Evolutionary conservation across 2,797 vertebrate genomes (phyloP).

Genomic region (Takifugu ocellatus): DNA sequence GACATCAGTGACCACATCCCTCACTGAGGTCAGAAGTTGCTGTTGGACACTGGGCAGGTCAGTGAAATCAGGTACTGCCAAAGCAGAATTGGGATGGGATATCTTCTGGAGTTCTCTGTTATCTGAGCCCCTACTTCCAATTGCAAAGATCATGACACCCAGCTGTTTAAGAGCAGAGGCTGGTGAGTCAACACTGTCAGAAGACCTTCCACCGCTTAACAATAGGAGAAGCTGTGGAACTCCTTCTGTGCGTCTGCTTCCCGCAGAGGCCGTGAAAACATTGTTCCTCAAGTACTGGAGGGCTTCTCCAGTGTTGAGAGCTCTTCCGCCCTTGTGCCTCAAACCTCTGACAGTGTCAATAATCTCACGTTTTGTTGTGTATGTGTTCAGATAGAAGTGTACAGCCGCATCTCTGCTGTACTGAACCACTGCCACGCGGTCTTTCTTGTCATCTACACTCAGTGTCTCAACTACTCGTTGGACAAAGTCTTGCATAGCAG

Average conservation of each 20-base stretch:
- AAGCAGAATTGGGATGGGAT: neutral
- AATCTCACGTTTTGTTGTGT: constrained; percentile 29
- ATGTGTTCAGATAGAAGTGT: constrained; percentile 47
- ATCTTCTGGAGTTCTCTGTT: neutral
- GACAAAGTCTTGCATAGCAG: constrained; percentile 1
- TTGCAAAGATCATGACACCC: neutral
- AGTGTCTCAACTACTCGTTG: constrained; percentile 1
- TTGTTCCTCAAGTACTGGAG: neutral
- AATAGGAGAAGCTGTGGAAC: neutral
- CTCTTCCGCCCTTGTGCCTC: neutral
- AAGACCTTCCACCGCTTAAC: neutral
- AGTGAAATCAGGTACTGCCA: neutral
- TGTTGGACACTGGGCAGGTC: neutral
- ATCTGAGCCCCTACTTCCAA: neutral
- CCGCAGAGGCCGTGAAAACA: neutral
- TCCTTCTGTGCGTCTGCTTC: neutral
- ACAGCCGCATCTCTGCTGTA: constrained; percentile 1
- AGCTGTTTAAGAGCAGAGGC: neutral
- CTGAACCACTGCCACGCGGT: constrained; percentile 5
- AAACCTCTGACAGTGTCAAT: constrained; percentile 33
- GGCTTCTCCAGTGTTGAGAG: constrained; percentile 53
- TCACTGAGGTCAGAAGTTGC: neutral
- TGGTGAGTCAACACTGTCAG: neutral
- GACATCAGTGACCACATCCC: neutral
- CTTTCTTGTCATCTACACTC: neutral